Percentiles rank a stretch among this genome's conserved stretches.
These are phyloP conservation scores for Belgica antarctica DNA, from an alignment of 2,888 invertebrate species.

Conservation along the genomic window DNA sequence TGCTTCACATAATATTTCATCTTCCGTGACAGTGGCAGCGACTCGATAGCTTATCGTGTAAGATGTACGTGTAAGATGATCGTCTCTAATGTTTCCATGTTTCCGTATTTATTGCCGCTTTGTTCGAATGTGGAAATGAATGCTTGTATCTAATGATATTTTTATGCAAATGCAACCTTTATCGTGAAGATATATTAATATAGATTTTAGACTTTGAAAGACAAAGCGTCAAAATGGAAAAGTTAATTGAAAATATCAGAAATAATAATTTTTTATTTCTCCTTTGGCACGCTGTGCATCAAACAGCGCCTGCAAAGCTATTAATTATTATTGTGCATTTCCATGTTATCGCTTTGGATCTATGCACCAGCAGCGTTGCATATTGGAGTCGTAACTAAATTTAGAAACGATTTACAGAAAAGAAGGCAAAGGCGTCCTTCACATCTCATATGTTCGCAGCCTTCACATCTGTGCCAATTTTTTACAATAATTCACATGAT, in stretches of 20 bases:
- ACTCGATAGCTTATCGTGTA: background rate
- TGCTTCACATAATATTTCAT: conserved; percentile 36
- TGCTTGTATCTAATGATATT: background rate
- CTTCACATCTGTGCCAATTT: no score
- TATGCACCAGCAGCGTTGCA: no score
- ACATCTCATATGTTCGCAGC: background rate
- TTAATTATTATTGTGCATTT: conserved; percentile 3
- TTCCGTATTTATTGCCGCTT: background rate
- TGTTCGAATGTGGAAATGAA: conserved; percentile 24
- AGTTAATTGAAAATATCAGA: conserved; percentile 3
- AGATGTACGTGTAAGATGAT: background rate
- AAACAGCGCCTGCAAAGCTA: background rate
- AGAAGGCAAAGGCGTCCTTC: background rate
- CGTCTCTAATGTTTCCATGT: conserved; percentile 1
- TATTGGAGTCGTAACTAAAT: background rate
- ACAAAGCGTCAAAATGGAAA: conserved; percentile 20
- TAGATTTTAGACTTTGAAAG: background rate
- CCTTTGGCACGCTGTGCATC: background rate
- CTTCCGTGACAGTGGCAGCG: conserved; percentile 3
- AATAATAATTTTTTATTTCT: background rate
- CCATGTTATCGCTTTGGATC: background rate
- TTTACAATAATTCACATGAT: no score
- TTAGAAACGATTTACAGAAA: background rate
- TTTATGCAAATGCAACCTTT: conserved; percentile 19
- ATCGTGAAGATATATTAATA: background rate